Evolutionary conservation across 1,140 invertebrate genomes (phyloP).

Genomic region (Coenobita brevimanus): DNA sequence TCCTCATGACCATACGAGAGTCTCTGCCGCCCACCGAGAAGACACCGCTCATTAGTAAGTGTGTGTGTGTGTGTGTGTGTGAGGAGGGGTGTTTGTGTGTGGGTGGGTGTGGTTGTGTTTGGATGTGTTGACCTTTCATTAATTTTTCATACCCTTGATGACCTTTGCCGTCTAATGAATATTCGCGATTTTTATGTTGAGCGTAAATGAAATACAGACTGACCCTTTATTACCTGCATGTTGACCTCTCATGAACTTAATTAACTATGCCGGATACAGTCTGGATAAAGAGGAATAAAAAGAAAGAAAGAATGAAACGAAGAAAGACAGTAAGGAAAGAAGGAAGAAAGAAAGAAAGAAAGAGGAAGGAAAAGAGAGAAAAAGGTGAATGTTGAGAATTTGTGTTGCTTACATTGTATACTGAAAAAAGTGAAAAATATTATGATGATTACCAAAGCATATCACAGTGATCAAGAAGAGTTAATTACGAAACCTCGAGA

Average conservation of each 20-base stretch:
- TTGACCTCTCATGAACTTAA: no score
- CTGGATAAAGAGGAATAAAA: not conserved
- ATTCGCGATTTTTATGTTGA: no score
- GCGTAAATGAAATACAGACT: no score
- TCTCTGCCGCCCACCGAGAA: conserved; percentile 94
- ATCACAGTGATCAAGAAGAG: no score
- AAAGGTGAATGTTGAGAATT: not conserved
- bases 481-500: no score
- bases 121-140: not conserved
- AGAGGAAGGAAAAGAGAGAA: not conserved
- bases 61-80: no score
- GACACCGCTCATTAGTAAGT: conserved; percentile 91
- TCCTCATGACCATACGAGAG: conserved; percentile 93
- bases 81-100: not conserved
- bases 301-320: not conserved
- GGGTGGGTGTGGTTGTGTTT: not conserved
- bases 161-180: not conserved
- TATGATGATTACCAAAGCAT: no score
- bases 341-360: not conserved
- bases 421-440: no score
- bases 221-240: no score
- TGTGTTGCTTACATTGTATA: no score
- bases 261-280: no score
- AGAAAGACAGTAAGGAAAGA: not conserved
- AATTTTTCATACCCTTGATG: not conserved